Conservation (phyloP, 2,113 vertebrate genomes). For the Vicugna pacos region DNA sequence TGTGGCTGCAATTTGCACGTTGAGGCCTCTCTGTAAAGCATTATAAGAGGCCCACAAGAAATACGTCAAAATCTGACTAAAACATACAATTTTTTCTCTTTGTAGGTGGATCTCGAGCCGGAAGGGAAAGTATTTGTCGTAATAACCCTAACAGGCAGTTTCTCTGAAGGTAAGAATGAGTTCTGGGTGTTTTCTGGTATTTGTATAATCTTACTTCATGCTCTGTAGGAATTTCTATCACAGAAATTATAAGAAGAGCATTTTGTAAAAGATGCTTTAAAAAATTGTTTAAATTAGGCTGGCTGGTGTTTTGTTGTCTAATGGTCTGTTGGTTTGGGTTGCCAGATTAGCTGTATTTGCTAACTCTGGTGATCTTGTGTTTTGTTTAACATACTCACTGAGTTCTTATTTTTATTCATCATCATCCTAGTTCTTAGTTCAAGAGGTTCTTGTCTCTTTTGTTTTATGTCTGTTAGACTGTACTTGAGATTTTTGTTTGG, state of each 20-base stretch:
- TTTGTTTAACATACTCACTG: not conserved
- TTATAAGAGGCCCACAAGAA: conserved; percentile 40
- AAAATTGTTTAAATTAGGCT: not conserved
- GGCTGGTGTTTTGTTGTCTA: not conserved
- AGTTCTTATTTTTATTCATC: not conserved
- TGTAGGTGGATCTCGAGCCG: conserved; percentile 97
- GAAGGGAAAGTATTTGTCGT: conserved; percentile 96
- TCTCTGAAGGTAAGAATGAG: conserved; percentile 93
- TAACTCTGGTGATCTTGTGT: not conserved
- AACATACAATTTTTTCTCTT: conserved; percentile 60
- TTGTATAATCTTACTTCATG: not conserved
- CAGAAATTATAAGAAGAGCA: not conserved
- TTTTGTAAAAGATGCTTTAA: conserved; percentile 29
- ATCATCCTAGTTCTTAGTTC: not conserved
- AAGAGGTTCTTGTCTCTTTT: not conserved
- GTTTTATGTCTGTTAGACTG: not conserved
- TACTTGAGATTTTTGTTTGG: conserved; percentile 58
- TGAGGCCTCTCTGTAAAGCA: not conserved
- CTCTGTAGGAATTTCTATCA: not conserved
- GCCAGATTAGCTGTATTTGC: not conserved
- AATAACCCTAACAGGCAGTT: conserved; percentile 94
- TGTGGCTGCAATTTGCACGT: not conserved
- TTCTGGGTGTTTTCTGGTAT: conserved; percentile 62
- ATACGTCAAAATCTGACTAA: conserved; percentile 28
- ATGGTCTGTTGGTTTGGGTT: not conserved